Conservation (phyloP, 2,888 invertebrate species). For the Coelinius sp. region DNA sequence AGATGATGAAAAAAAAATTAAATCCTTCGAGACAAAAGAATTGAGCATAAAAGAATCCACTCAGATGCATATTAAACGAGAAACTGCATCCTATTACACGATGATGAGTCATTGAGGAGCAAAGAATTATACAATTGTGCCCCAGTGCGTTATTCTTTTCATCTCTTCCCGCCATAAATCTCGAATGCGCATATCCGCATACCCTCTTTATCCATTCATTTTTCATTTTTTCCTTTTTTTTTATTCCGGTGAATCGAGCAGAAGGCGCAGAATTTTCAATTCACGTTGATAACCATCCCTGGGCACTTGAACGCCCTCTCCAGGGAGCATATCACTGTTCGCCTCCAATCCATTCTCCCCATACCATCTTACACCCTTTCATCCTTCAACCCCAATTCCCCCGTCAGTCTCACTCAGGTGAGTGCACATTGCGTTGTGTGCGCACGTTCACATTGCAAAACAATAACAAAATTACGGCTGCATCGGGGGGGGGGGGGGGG, state of each 20-base stretch:
- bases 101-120: background rate
- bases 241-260: conserved; percentile 15
- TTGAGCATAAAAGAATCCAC: background rate
- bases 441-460: conserved; percentile 43
- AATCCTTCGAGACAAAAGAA: conserved; percentile 3
- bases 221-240: conserved; percentile 9
- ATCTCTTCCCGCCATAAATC: background rate
- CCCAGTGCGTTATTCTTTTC: background rate
- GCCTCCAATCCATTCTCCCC: conserved; percentile 5
- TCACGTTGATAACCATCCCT: conserved; percentile 29
- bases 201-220: background rate
- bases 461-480: conserved; percentile 48
- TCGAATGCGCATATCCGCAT: background rate
- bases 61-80: background rate
- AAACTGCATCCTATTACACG: conserved; percentile 2
- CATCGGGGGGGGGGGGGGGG: conserved; percentile 20
- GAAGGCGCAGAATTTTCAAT: conserved; percentile 32
- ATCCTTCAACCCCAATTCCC: conserved; percentile 7
- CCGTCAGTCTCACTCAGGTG: conserved; percentile 16
- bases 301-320: conserved; percentile 19
- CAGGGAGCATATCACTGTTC: background rate
- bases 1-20: background rate
- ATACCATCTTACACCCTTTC: conserved; percentile 19
- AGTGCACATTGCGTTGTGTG: conserved; percentile 42
- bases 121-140: conserved; percentile 2